Evolutionary conservation across 2,113 vertebrate genomes (phyloP).

Genomic region (Esox niger): DNA sequence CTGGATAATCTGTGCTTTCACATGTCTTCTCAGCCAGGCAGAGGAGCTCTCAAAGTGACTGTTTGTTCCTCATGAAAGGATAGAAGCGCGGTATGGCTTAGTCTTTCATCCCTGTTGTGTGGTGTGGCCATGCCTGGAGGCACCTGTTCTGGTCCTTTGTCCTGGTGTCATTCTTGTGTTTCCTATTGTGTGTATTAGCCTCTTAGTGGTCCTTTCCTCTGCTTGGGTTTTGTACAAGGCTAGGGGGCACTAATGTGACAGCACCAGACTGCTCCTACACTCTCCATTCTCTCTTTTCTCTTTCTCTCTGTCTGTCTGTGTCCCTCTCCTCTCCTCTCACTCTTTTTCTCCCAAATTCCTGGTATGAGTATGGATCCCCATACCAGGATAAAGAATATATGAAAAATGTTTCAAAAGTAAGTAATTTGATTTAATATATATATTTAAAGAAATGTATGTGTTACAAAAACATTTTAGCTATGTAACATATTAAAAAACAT

Average conservation of each 20-base stretch:
- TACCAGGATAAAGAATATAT: no score
- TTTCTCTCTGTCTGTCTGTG: not conserved
- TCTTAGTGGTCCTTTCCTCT: not conserved
- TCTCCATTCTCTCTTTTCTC: not conserved
- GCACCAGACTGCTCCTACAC: not conserved
- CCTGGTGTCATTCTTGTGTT: conserved; percentile 33
- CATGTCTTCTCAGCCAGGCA: conserved; percentile 14
- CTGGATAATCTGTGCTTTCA: conserved; percentile 14
- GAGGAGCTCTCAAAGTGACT: not conserved
- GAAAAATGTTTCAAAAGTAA: no score
- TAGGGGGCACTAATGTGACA: not conserved
- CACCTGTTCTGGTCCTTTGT: conserved; percentile 7
- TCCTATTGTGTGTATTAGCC: conserved; percentile 47
- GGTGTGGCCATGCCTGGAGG: conserved; percentile 12
- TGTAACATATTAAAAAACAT: no score
- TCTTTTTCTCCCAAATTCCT: no score
- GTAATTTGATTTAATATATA: no score
- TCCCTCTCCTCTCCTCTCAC: no score
- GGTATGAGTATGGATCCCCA: no score
- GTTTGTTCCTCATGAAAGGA: conserved; percentile 32
- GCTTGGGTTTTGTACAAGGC: not conserved
- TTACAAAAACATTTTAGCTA: no score
- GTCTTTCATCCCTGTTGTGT: conserved; percentile 17
- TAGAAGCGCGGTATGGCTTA: conserved; percentile 16
- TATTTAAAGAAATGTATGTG: no score